Evolutionary conservation across 2,888 invertebrate species (phyloP), one percentile per base, ranked within the genome.

Genomic region (Leptopterna dolabrata): DNA sequence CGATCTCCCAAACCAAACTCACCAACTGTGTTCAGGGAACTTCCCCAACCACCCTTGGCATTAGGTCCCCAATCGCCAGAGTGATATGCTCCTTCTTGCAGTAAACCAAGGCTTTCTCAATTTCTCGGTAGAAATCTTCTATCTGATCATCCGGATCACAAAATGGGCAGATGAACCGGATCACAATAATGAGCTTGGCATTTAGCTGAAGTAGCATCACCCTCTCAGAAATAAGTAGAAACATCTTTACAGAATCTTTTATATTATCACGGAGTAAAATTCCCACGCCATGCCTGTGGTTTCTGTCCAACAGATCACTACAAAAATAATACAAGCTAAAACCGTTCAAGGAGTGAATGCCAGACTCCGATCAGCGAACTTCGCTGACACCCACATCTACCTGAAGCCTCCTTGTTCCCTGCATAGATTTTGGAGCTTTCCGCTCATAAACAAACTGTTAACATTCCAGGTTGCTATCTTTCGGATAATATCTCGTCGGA

Each of bases 151-250:
- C 71, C 3, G 71, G 71, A 3, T 71, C 24, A 16, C 24, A 13
- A 4, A 41, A 30, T 7, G 76, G 30, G 36, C 4, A 76, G 36
- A 9, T 85, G 41, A 27, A 47, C 4, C 11, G 9, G 55, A 73
- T 83, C 3, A 83, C 36, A 36, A 14, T 83, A 7, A 70, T 14
- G 11, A 41, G 70, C 13, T 83, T 83, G 24, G 36, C 76, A 16
- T 41, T 76, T 16, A 76, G 41, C n/a, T 76, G 76, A 30, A 76
- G 30, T n/a, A 76, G 9, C 76, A 76, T 76, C 14, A 76, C 41
- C n/a, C 76, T 6, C 30, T 76, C 76, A 6, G 41, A 76, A 11
- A 76, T 41, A 4, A 41, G 76, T n/a, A n/a, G 4, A 76, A n/a
- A 36, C n/a, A n/a, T n/a, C n/a, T n/a, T n/a, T n/a, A n/a, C n/a